Base-by-base conservation (phyloP, 2,888 invertebrate species). In the Scotopteryx bipunctaria region DNA sequence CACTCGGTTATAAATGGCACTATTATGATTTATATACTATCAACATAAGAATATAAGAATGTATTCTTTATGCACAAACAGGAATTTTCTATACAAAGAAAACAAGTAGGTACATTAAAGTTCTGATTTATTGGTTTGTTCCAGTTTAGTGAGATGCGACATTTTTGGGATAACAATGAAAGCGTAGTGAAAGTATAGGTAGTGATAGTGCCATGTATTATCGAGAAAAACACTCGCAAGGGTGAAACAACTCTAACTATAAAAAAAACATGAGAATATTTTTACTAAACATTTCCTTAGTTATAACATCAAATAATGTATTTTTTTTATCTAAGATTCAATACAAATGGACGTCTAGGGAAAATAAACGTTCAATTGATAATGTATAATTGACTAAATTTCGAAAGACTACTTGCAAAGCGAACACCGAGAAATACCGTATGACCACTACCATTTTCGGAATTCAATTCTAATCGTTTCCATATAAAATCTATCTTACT, bases 401-500 rank as follows among this genome's bases (percentile, higher is more conserved):
- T 32, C 15, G 5, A 29, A 42, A 35, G 13, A 36, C 19, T 23
- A 42, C 6, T 38, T 29, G 43, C 40, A 31, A 43, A 54, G 48
- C 48, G 15, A 35, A 54, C 43, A 43, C 27, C 43, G 33, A 36
- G 37, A 36, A 36, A 45, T 49, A 37, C 52, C 42, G 42, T 25
- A 41, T 44, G 2, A 59, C 55, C 41, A 29, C 16, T 31, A 45
- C 19, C 25, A 9, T 47, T 29, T 15, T 4, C 6, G n/a, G 38
- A 37, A 25, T 45, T 37, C 35, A 44, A 53, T 14, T 54, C 45
- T 55, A 44, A 48, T 47, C 25, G 46, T 49, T 44, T 59, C 53
- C 48, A 73, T 79, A 79, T 73, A 79, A 79, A 79, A 78, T 81
- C 83, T 86, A 85, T 75, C 83, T 84, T 86, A 88, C 76, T 63